Conservation (phyloP, 92 coral and sea anemone species). For the Parazoanthus swiftii region DNA sequence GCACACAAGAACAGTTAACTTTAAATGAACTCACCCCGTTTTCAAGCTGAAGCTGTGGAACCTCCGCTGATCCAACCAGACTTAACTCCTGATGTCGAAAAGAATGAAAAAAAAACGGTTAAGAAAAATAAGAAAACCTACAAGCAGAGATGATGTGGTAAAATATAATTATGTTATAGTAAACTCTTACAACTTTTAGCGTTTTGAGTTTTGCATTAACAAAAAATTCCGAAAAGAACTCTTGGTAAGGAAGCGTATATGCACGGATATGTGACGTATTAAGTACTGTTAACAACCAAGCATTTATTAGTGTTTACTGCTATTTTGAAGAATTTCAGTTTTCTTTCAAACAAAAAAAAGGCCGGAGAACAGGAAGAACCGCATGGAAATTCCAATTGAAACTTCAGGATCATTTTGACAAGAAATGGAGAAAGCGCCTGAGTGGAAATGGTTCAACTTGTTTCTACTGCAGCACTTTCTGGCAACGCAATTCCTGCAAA, state of each 20-base stretch:
- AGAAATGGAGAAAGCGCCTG: no score
- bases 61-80: conserved; percentile 87
- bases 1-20: neutral
- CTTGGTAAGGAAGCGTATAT: neutral
- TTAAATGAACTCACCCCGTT: conserved; percentile 53
- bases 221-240: no score
- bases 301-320: no score
- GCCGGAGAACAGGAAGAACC: no score
- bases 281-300: no score
- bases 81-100: conserved; percentile 63
- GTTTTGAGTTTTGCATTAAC: neutral
- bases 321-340: no score
- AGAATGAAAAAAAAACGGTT: neutral
- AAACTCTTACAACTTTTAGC: neutral
- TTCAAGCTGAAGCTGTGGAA: conserved; percentile 68
- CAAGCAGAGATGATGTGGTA: neutral
- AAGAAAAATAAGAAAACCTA: neutral
- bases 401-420: no score
- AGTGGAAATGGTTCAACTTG: neutral
- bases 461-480: neutral
- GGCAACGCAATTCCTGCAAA: neutral
- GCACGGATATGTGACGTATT: neutral
- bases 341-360: no score
- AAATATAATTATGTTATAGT: no score
- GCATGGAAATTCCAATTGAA: no score